Base-by-base conservation (phyloP, 2,888 invertebrate genomes). In the Drosophila meridiana region DNA sequence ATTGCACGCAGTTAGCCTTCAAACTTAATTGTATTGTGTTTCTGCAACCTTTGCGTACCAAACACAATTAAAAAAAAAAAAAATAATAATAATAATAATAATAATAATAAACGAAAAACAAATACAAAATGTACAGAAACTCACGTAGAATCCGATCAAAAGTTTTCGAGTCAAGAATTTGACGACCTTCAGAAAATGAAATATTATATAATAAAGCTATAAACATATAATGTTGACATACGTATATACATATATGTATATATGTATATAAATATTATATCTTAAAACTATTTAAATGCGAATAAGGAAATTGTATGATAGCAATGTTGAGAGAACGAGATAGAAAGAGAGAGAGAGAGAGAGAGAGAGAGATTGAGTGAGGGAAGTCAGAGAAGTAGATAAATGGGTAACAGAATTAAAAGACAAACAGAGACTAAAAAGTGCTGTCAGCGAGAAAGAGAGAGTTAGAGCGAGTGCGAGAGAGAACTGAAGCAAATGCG, bases 101-200 rank as follows among this genome's bases (percentile, higher is more conserved):
- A 20, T 20, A 20, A 20, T 20, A 20, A 20, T 20, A 13, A 38
- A 13, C 0, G 9, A 7, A 26, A 47, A 38, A 14, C 8, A 47
- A 38, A 32, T 34, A 7, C 4, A 4, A 52, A 42, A 59, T 13
- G 42, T 4, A 13, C 9, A 47, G n/a, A 47, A 73, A 60, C 56
- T 60, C 73, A 68, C 73, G 67, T 69, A 74, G 58, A 73, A 67
- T 67, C 61, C 61, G 68, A 55, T 52, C 50, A 42, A 73, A 60
- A 55, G 40, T 14, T 26, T n/a, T 20, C 9, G 38, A 53, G 43
- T 73, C 56, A 13, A 52, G 42, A 72, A 60, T 60, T 48, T 36
- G 60, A 28, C 53, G 69, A 75, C 73, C 76, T 73, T 73, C 69
- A 63, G 0, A 30, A 42, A 30, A 50, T 60, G 40, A 58, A 45